Base-by-base conservation (phyloP, 1,140 invertebrate species). In the Anastrepha obliqua region DNA sequence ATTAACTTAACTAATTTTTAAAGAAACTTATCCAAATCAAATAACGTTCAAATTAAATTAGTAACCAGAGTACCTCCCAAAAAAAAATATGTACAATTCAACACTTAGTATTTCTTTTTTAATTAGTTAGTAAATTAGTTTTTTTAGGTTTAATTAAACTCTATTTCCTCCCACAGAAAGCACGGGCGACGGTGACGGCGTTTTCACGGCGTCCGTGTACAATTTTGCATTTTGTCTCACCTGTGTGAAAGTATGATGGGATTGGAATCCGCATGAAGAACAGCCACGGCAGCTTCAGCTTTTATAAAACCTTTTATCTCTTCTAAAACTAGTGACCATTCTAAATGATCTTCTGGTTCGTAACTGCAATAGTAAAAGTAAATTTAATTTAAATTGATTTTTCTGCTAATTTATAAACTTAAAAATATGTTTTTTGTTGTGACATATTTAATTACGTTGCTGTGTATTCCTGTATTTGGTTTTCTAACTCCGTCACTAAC, bases 251-350 rank as follows among this genome's bases (percentile, higher is more conserved):
- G 94, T 89, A 96, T 96, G 90, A 97, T 97, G 91, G 95, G 96
- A 94, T 97, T 97, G 88, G 96, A 96, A 91, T 98, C 97, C 13
- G 97, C 95, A 92, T 99, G 97, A 17, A 98, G 94, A 5, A 99
- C 97, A 87, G 96, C 96, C 11, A 99, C 96, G 44, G 98, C 95
- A 87, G 97, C 97, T 93, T 99, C 98, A 47, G 98, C 97, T 93
- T 98, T 97, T 87, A 99, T 97, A 94, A 99, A 99, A 51, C 97
- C 96, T 93, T 98, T 98, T 88, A 99, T 98, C 94, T 99, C 98
- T 89, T 98, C 97, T 59, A 99, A 94, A 0, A 99, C 98, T 60
- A 99, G 94, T 87, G 96, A 97, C 98, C 98, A 99, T 94, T 99
- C 98, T 89, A 98, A 95, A 93, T 99, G 98, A 94, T 99, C 98